Conservation (phyloP, 1,140 invertebrate species). For the Uloborus diversus region DNA sequence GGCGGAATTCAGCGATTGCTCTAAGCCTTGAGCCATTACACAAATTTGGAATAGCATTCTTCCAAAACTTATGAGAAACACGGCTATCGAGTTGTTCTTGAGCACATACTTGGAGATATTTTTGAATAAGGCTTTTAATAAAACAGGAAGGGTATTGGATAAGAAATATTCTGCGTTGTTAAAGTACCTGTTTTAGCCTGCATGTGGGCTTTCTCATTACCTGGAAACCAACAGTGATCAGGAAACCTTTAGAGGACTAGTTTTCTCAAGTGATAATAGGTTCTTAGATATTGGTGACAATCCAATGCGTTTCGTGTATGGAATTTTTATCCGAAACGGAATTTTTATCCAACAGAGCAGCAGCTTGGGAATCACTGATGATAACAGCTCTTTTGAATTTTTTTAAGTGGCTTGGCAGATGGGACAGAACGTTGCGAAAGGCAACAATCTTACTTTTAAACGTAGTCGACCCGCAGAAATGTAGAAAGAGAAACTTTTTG, state of each 20-base stretch:
- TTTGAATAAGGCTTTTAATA: slow-evolving; percentile 1
- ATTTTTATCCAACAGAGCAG: background rate
- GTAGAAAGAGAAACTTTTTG: too few relatives aligned
- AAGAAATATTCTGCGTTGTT: background rate
- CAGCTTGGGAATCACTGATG: background rate
- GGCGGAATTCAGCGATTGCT: background rate
- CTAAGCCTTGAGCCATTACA: background rate
- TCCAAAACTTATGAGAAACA: background rate
- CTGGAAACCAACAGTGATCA: background rate
- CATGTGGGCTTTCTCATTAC: background rate
- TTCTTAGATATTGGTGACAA: background rate
- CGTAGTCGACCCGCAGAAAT: too few relatives aligned
- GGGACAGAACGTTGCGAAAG: background rate
- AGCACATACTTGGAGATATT: background rate
- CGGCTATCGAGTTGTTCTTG: background rate
- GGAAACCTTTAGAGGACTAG: background rate
- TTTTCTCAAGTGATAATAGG: background rate
- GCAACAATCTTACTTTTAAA: background rate
- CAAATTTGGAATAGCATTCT: slow-evolving; percentile 3
- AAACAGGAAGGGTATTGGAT: background rate
- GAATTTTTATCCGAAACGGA: background rate
- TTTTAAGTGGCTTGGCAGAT: background rate
- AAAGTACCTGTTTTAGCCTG: too few relatives aligned
- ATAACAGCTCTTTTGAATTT: background rate
- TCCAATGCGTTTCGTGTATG: background rate